Evolutionary conservation across 92 coral and sea anemone species (phyloP), one percentile per base, ranked within the genome.

Genomic region (Plumapathes pennacea): DNA sequence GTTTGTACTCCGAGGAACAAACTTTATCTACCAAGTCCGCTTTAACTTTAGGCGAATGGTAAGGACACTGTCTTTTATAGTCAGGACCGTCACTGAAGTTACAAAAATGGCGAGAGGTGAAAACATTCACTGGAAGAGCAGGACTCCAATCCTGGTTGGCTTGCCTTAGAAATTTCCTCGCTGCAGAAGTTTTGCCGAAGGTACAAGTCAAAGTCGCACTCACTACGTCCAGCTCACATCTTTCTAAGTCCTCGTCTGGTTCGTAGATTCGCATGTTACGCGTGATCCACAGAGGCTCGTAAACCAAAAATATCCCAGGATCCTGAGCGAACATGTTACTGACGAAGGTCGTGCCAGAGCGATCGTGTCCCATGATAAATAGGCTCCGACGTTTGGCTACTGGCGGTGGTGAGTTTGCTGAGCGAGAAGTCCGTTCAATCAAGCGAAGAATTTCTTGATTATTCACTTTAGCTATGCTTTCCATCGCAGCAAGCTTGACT

Each of bases 211-310:
- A 10, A 9, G 76, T 25, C 4, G 84, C 76, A 38, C 37, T 51
- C 1, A 62, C 49, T 3, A 72, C 64, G 21, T 76, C 63, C 24
- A 76, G 49, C 26, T 55, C 65, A 20, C 38, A 30, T 13, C 43
- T 21, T 10, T 29, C 13, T 22, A 45, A 29, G n/a, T n/a, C n/a
- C 8, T 34, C n/a, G 40, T 8, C n/a, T 8, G 8, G 40, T 27
- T 65, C 51, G n/a, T 11, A 8, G 10, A 2, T 28, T 27, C 3
- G 5, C 42, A 44, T 32, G 3, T 13, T 3, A 14, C 25, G 40
- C 19, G 85, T 69, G 18, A 83, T 61, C 85, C 85, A 83, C 0
- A 83, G 46, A 0, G 89, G 89, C 76, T 83, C 89, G 50, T 83
- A 83, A n/a, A 83, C 85, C 33, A 44, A 57, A 49, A 83, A 83